Base-by-base conservation (phyloP, 2,113 vertebrate species). In the Corydoras sp. region DNA sequence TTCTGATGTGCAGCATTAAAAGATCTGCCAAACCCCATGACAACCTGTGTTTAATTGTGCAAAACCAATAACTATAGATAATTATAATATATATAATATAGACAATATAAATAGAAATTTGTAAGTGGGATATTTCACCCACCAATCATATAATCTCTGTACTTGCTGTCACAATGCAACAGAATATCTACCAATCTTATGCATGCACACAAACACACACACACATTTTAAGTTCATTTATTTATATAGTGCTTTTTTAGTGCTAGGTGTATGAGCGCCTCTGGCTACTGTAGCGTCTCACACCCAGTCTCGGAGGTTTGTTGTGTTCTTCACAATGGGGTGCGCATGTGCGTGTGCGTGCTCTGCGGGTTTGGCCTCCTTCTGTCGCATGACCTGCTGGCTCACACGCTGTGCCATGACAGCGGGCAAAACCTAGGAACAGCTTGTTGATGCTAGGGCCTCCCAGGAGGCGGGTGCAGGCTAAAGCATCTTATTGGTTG, bases 281-380 rank as follows among this genome's bases (percentile, higher is more conserved):
- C 53, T 64, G 61, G 61, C 53, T 51, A 50, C 48, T 49, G 54
- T 24, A 43, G 35, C 43, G 15, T 62, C 35, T 29, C 54, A 68
- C 55, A 58, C 30, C 49, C 58, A 67, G 50, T 35, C 13, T 53
- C 13, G 18, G 43, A 56, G 54, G 29, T 35, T 58, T 14, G 35
- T 60, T 18, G 55, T 53, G 5, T 73, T 65, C 62, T 5, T 58
- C 70, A 64, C 13, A 24, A 32, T 54, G 58, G 62, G 32, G 43
- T 65, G 24, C 30, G 9, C 31, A 55, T 30, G 51, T 56, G 11
- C 29, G 24, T 59, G 35, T 69, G 18, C 58, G 4, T 48, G 54
- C 29, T 0, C 15, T 64, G 18, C 68, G 43, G 56, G 12, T 51
- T 30, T 32, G 43, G 7, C n/a, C 14, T 65, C 53, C 18, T 31